Evolutionary conservation across 2,888 invertebrate genomes (phyloP), one percentile per base, ranked within the genome.

Genomic region (Allygus modestus): DNA sequence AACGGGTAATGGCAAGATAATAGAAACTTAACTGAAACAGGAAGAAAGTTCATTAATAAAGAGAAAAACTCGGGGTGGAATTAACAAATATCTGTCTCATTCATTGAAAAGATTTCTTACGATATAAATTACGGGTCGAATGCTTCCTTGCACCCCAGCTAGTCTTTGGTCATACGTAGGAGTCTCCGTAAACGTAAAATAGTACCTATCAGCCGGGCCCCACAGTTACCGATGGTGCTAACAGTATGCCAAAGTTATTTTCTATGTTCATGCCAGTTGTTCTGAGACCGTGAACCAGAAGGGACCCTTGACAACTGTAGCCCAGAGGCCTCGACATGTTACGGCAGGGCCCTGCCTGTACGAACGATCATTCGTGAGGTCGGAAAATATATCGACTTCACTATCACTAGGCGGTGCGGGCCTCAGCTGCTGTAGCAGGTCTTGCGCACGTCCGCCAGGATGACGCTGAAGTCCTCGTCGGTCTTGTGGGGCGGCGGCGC

Each of bases 401-500:
- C 28, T 28, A 65, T 0, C 5, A 37, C 71, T 69, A 69, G 43
- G 12, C 7, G 17, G 26, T 7, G 43, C 11, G 26, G 11, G 20
- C 65, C 75, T 85, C 85, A 85, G 79, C 85, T 96, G 92, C 96
- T 96, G 91, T 96, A 96, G 90, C 96, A 96, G 58, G 97, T 97
- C 90, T 97, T 97, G 87, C 97, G 92, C 75, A 97, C 97, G 86
- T 96, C 97, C 4, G 97, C 97, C 86, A 97, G 92, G 89, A 97
- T 97, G 88, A 96, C 96, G 92, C 97, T 97, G 91, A 97, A 97
- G 89, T 97, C 97, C 87, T 97, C 97, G 87, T 96, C 96, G 82
- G 94, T 94, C 88, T 96, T 93, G 71, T 87, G 87, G 0, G 79
- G 43, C 31, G 85, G 82, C 12, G 91, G 91, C 77, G 93, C 93